Evolutionary conservation across 2,113 vertebrate species (phyloP).

Genomic region (Mesitornis unicolor): DNA sequence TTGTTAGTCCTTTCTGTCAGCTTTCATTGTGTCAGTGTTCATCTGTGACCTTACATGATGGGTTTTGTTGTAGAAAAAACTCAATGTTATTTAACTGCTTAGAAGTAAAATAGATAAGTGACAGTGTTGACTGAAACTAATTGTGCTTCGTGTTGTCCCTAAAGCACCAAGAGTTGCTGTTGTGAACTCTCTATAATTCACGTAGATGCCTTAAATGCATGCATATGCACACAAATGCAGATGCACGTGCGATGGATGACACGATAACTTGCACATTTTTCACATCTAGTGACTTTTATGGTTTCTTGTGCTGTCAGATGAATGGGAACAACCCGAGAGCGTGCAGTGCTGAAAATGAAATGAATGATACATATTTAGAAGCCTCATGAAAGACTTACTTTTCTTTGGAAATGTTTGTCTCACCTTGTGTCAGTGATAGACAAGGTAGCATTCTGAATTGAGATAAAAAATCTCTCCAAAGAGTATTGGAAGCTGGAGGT

Average conservation of each 20-base stretch:
- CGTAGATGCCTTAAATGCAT: background rate
- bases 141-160: background rate
- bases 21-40: background rate
- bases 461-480: background rate
- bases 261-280: background rate
- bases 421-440: background rate
- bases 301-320: background rate
- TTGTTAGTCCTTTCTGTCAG: background rate
- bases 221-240: accelerated
- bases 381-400: background rate
- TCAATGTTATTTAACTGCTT: background rate
- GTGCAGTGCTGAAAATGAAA: background rate
- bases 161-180: background rate
- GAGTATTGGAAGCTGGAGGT: background rate
- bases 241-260: background rate
- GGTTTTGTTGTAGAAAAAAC: background rate
- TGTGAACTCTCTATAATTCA: background rate
- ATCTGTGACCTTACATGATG: background rate
- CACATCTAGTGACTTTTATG: background rate
- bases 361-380: background rate
- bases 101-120: background rate
- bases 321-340: background rate
- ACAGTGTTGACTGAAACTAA: background rate
- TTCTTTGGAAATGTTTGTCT: background rate
- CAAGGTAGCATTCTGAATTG: background rate